Evolutionary conservation across 64 coral and sea anemone species (phyloP), one percentile per base, ranked within the genome.

Genomic region (Platygyra sinensis): DNA sequence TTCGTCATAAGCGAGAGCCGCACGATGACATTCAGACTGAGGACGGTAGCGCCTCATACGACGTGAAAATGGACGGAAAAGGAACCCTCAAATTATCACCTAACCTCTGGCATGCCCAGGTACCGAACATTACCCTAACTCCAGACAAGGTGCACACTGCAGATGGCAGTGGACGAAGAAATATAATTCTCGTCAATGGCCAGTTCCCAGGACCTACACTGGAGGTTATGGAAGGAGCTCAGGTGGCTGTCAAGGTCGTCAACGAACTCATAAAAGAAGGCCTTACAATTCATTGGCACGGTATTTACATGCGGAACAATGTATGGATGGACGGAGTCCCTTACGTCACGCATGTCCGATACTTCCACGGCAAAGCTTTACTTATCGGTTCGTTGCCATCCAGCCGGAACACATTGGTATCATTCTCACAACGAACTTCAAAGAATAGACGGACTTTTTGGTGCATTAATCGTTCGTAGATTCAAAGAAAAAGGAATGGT

Each of bases 291-390:
- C 89, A 91, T 50, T 91, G 57, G 25, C 89, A 91, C 62, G 89
- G 89, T 8, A 74, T 91, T 83, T 79, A 91, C 52, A 51, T 91
- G 71, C 62, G 52, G 25, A 30, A 91, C 54, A 91, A 91, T 30
- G 74, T 76, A n/a, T 91, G 89, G 89, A 91, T 91, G 89, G 89
- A 91, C 77, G 89, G 89, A 46, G 64, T 67, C 13, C 60, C 89
- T 9, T 86, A 91, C 63, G 54, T 91, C 15, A 67, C 72, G 9
- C 89, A 42, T 91, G 89, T 63, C 89, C 89, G 12, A 82, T 91
- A 13, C 67, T 39, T 24, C 80, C 89, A 2, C 83, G 74, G 86
- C 64, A 87, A 87, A 87, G 86, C 72, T 87, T 87, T 27, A 67
- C 72, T n/a, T 87, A 87, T 72, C 67, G 86, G 19, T 87, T 87